Base-by-base conservation (phyloP, 1,140 invertebrate species). In the Lasioglossum albipes region DNA sequence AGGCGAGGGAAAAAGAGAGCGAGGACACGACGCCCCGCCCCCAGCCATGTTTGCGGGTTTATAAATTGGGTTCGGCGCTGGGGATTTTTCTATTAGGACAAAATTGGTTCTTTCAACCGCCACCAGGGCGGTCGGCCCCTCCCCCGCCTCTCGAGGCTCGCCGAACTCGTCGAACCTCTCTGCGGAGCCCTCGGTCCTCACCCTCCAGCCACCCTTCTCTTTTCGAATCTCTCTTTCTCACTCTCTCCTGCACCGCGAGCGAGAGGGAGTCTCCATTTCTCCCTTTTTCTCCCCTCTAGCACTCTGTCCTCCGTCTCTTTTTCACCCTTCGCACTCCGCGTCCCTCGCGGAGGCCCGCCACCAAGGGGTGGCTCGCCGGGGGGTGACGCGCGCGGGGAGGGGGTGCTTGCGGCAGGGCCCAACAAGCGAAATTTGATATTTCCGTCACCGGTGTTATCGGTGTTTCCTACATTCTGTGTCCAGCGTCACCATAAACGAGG, bases 21-120 rank as follows among this genome's bases (percentile, higher is more conserved):
- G 54, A 65, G 75, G n/a, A n/a, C n/a, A 52, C 77, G 72, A 54
- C 84, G 79, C 83, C 82, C 88, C 73, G n/a, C 81, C 90, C 89
- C 85, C 91, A 92, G 92, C 92, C 92, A 93, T 93, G 92, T 93
- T 93, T 93, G 92, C 92, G 92, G 93, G 90, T 91, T 93, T 93
- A 93, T 92, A 93, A 93, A 93, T 93, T 93, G 91, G 91, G 91
- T 93, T 92, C 91, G 89, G 91, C 89, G 90, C 90, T 91, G 91
- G 91, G 92, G 93, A 93, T 93, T 93, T 93, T 93, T 93, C 92
- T 93, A 93, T 93, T 93, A 93, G 91, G 91, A 88, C 87, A 92
- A 92, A 93, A 93, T 93, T 93, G 93, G 91, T 93, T 93, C 93
- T 93, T 93, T 93, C 93, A 93, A 93, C 92, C 90, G 86, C 91